Evolutionary conservation across 2,113 vertebrate genomes (phyloP), one percentile per base, ranked within the genome.

Genomic region (Ascaphus truei): DNA sequence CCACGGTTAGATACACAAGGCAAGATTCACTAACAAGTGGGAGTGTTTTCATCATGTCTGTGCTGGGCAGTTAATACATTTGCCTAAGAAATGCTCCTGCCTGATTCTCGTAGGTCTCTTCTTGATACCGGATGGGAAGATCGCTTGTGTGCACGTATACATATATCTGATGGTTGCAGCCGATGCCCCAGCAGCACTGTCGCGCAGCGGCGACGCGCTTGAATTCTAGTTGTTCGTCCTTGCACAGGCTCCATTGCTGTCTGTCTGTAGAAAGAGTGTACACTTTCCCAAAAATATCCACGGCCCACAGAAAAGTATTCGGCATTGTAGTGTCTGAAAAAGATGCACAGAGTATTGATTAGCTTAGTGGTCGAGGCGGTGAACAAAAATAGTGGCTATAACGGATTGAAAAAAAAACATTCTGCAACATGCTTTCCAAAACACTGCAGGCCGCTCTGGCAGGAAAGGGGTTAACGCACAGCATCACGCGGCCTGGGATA

Each of bases 21-120:
- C n/a, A n/a, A n/a, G n/a, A n/a, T n/a, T n/a, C n/a, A n/a, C n/a
- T n/a, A n/a, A n/a, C n/a, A n/a, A n/a, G n/a, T n/a, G n/a, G n/a
- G n/a, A n/a, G n/a, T n/a, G n/a, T n/a, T n/a, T n/a, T n/a, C n/a
- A n/a, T n/a, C n/a, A n/a, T n/a, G n/a, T n/a, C n/a, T n/a, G n/a
- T n/a, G n/a, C n/a, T n/a, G n/a, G n/a, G n/a, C n/a, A n/a, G n/a
- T n/a, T n/a, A n/a, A n/a, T n/a, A n/a, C n/a, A n/a, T n/a, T n/a
- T n/a, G 31, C 11, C 5, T 5, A 33, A 33, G 11, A 7, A 34
- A 36, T 57, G 15, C 4, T 50, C 68, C 2, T 82, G 97, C 97
- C 85, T 98, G 97, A 57, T 99, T 99, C 85, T 99, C 97, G 10
- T 93, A 99, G 59, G 94, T 91, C 77, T 98, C 95, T 73, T 99